Evolutionary conservation across 2,888 invertebrate species (phyloP), one percentile per base, ranked within the genome.

Genomic region (Pachydiplax longipennis): DNA sequence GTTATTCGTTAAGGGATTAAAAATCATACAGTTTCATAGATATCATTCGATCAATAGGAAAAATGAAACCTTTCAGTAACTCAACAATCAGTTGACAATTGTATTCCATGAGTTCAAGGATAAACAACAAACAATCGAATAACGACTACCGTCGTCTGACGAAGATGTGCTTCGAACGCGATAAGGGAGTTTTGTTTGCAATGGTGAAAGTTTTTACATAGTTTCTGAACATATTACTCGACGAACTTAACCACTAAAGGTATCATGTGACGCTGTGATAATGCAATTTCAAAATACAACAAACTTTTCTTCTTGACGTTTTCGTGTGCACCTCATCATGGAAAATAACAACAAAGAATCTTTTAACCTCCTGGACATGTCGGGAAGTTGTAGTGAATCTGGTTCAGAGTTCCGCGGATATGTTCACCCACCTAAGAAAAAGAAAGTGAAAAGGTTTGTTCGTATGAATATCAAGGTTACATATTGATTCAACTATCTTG

Each of bases 321-420:
- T 90, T 90, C 90, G 58, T 83, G 80, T 83, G 80, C 81, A 48
- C 81, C 4, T 65, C 48, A 81, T 58, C 82, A 92, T 92, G 92
- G 91, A 91, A 82, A 95, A 94, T 93, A 93, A 94, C 92, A 95
- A 95, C 93, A 96, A 96, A 93, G 96, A 96, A 94, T 95, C 95
- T 92, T 96, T 96, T 93, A 95, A 96, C 92, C 95, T 96, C 82
- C 93, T 96, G 92, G 96, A 96, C 93, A 93, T 96, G 91, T 95
- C 96, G 25, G 82, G 90, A 53, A 91, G 91, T 90, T 96, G 95
- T 91, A 92, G 92, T 91, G 95, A 95, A 91, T 95, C 95, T 92
- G 95, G 95, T 81, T 95, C 96, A 0, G 95, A 96, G 91, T 94
- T 95, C 91, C 90, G 65, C 3, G 90, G 90, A 22, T 91, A 90